Evolutionary conservation across 2,888 invertebrate species (phyloP), one percentile per base, ranked within the genome.

Genomic region (Trissolcus brochymenae): DNA sequence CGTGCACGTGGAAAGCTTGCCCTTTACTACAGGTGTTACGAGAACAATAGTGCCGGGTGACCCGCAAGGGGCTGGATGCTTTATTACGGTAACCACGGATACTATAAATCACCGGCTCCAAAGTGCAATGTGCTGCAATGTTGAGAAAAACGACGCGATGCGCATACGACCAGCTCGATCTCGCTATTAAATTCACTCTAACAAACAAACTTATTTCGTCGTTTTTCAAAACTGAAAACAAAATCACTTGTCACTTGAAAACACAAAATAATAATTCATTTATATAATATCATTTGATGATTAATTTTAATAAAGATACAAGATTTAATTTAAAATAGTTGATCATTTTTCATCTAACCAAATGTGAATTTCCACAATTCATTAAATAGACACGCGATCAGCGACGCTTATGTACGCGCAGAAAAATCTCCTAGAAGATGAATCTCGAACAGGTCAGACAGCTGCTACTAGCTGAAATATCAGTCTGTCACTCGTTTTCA

Each of bases 41-140:
- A 79, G 81, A 73, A 81, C 80, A 81, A 82, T 80, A 76, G 79
- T 80, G 66, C 80, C 76, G 77, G 72, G 81, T 81, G 81, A 83
- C 82, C 81, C 80, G 73, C 76, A 81, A 84, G 82, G 80, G 79
- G 76, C 62, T 62, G 73, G 80, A 82, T 82, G 81, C 82, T 84
- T 85, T 84, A 84, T 85, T 84, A 81, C 80, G 80, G 78, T 76
- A 80, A 80, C 81, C 81, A 80, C 75, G 80, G 72, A 80, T 78
- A 71, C 76, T 79, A 81, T 85, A 84, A 85, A 85, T 84, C 83
- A 83, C 65, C 61, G 76, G 55, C 53, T 72, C 76, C 65, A 68
- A 76, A 76, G 78, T 80, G 80, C 81, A 81, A 64, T 72, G 75
- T 74, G 79, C 59, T 71, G 80, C 74, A 68, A 51, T 67, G 73